A percentile compares a stretch with the other conserved stretches of the same genome.
Conservation (phyloP, 2,797 vertebrate genomes). For the Anguilla obscura region DNA sequence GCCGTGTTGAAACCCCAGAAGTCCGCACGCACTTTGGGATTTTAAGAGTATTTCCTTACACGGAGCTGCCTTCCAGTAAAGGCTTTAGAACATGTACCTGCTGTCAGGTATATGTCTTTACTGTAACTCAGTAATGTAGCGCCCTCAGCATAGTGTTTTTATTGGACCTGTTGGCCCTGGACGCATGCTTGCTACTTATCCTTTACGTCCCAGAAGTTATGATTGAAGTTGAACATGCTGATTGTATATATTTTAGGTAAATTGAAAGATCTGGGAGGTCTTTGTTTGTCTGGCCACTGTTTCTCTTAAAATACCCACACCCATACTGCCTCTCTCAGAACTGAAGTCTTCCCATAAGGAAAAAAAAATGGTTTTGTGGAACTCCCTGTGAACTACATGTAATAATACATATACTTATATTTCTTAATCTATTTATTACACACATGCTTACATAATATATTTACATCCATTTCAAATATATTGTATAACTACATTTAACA, state of each 20-base stretch:
- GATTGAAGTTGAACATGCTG: neutral
- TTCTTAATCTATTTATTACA: too few species aligned
- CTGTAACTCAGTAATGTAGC: neutral
- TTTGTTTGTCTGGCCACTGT: neutral
- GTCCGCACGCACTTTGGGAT: neutral
- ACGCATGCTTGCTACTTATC: neutral
- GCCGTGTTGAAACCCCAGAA: too few species aligned
- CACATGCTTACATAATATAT: too few species aligned
- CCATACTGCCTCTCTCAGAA: too few species aligned
- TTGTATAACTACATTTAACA: too few species aligned
- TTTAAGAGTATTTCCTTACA: neutral
- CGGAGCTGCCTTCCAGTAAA: neutral
- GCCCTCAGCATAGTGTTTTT: neutral
- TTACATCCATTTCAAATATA: too few species aligned
- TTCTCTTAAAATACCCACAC: too few species aligned
- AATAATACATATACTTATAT: too few species aligned
- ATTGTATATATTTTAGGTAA: neutral
- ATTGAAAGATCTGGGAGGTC: neutral
- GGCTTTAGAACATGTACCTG: neutral
- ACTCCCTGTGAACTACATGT: too few species aligned
- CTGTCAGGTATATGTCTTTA: neutral
- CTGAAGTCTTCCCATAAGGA: too few species aligned
- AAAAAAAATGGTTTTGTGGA: too few species aligned
- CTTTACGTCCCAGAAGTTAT: neutral
- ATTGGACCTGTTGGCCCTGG: neutral